Base-by-base conservation (phyloP, 2,888 invertebrate genomes). In the Lasioglossum vierecki region DNA sequence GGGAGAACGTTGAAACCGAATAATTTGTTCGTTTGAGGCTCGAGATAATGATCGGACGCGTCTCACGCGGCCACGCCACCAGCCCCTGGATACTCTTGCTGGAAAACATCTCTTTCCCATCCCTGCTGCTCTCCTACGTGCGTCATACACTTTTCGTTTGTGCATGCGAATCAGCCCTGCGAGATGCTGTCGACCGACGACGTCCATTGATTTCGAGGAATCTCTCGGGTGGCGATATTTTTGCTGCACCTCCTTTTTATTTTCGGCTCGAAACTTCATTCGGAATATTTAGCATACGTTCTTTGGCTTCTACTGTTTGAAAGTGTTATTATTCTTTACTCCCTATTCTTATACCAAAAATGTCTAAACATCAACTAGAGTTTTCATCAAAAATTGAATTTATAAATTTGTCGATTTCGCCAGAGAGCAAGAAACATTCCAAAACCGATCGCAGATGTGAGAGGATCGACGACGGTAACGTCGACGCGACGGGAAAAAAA, bases 21-120 rank as follows among this genome's bases (percentile, higher is more conserved):
- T 81, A 83, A 81, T 77, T 81, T 77, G 46, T 57, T 63, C 63
- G 63, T 80, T 80, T 76, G n/a, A 46, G 70, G 53, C 39, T 41
- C 53, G 57, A 73, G 74, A 72, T 72, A 78, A 63, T 63, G 57
- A 76, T 80, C 75, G 66, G 71, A 30, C 60, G 18, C 18, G 53
- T 71, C 46, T 57, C 66, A 66, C 66, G 35, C 66, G 66, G 35
- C 30, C 66, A 3, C 18, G 8, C 66, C 66, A 18, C 46, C 46
- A 66, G 18, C 60, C 60, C 60, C 60, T 63, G 66, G 35, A 35
- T 30, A 66, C 35, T 66, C 66, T 35, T 66, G 66, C 66, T 18
- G 30, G 66, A 18, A 35, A 66, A 66, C 66, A 66, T 66, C 66
- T 66, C 30, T 66, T 26, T 60, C 26, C 26, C 18, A 26, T 13